These are phyloP conservation scores for Panthera tigris DNA, from an alignment of 2,113 vertebrate genomes.

Conservation along the genomic window DNA sequence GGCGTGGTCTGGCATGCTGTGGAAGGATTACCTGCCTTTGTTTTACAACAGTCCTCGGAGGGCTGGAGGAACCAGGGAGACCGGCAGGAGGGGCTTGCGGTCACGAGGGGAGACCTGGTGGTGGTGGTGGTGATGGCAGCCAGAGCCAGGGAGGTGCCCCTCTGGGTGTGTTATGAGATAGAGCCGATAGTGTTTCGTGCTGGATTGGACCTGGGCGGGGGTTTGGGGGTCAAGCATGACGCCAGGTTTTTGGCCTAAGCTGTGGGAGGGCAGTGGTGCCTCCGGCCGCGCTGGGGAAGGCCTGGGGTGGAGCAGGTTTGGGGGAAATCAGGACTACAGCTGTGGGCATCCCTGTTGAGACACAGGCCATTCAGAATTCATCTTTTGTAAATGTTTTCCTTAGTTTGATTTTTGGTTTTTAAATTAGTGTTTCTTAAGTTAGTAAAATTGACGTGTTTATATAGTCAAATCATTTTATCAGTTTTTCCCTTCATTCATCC, in stretches of 20 bases:
- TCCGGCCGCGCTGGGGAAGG: background rate
- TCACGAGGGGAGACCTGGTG: background rate
- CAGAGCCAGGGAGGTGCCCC: background rate
- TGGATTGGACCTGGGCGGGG: background rate
- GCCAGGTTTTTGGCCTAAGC: background rate
- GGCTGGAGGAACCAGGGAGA: background rate
- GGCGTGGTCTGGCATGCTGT: background rate
- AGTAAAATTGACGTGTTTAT: background rate
- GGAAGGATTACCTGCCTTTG: background rate
- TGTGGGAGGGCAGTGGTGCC: background rate
- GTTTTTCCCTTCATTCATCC: background rate
- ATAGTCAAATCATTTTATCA: background rate
- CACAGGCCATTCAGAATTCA: background rate
- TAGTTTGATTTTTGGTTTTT: background rate
- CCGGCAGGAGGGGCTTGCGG: background rate
- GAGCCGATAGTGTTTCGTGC: background rate
- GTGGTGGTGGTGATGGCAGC: background rate
- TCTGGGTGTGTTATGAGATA: background rate
- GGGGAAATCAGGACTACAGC: background rate
- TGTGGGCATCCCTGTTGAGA: background rate
- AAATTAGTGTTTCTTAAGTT: background rate
- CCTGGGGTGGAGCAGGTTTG: background rate
- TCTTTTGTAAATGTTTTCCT: background rate
- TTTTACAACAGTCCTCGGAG: background rate
- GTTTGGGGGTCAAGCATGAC: background rate